Conservation (phyloP, 2,113 vertebrate species). For the Microcebus lehilahytsara region DNA sequence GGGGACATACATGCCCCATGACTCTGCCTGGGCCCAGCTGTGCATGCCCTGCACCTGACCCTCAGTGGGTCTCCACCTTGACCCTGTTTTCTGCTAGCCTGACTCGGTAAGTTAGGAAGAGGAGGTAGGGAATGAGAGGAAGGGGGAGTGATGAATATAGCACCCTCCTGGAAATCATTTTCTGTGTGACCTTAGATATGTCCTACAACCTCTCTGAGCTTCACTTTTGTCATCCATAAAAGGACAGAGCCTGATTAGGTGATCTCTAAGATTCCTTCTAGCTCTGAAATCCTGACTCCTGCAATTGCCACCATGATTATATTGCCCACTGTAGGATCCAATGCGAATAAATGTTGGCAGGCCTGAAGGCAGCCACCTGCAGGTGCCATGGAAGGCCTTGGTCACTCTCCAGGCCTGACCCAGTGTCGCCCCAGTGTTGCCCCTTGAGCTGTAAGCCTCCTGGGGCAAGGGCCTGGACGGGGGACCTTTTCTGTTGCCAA, state of each 20-base stretch:
- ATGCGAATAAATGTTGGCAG: background rate
- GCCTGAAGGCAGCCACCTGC: background rate
- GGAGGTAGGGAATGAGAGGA: fast-evolving
- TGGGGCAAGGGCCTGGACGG: background rate
- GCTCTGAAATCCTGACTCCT: background rate
- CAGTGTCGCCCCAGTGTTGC: background rate
- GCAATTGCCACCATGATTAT: background rate
- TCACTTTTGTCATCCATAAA: background rate
- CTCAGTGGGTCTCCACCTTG: background rate
- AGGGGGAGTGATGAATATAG: background rate
- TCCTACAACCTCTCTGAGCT: background rate
- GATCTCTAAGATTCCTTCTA: background rate
- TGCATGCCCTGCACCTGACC: background rate
- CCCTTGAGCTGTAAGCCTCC: background rate
- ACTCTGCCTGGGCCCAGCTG: background rate
- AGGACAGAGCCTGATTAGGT: background rate
- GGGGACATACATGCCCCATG: fast-evolving
- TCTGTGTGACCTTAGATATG: background rate
- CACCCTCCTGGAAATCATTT: background rate
- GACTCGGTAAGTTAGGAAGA: background rate
- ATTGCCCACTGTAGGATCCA: fast-evolving
- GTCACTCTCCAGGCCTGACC: background rate
- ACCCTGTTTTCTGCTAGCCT: background rate
- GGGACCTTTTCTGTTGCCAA: background rate
- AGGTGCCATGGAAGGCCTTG: background rate